Evolutionary conservation across 2,113 vertebrate species (phyloP).

Genomic region (Procapra przewalskii): DNA sequence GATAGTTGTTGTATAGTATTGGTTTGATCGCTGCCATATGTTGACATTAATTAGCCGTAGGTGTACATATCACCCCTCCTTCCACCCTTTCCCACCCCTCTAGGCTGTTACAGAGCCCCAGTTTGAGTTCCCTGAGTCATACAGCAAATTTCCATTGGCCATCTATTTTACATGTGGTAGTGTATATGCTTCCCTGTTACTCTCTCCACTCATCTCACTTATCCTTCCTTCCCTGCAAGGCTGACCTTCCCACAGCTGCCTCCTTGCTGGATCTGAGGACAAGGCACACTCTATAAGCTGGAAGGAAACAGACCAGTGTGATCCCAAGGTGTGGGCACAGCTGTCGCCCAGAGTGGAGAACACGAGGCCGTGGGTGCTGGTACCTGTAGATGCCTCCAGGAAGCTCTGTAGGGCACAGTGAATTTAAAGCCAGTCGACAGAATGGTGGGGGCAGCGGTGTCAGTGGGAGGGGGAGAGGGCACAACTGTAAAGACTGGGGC

Average conservation of each 20-base stretch:
- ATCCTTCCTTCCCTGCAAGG: not conserved
- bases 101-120: not conserved
- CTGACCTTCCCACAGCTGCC: not conserved
- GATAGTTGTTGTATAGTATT: not conserved
- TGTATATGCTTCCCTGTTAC: not conserved
- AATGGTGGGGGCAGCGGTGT: accelerated
- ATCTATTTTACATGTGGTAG: not conserved
- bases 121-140: not conserved
- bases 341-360: not conserved
- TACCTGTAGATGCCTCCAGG: not conserved
- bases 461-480: accelerated
- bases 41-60: not conserved
- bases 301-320: not conserved
- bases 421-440: not conserved
- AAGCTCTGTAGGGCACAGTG: not conserved
- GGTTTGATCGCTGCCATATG: not conserved
- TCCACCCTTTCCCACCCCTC: not conserved
- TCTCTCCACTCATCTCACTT: not conserved
- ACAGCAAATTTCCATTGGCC: not conserved
- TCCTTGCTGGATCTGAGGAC: not conserved
- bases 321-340: not conserved
- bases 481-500: not conserved
- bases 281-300: not conserved
- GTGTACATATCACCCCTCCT: not conserved
- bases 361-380: not conserved